Base-by-base conservation (phyloP, 2,797 vertebrate genomes). In the Anguilla obscura region DNA sequence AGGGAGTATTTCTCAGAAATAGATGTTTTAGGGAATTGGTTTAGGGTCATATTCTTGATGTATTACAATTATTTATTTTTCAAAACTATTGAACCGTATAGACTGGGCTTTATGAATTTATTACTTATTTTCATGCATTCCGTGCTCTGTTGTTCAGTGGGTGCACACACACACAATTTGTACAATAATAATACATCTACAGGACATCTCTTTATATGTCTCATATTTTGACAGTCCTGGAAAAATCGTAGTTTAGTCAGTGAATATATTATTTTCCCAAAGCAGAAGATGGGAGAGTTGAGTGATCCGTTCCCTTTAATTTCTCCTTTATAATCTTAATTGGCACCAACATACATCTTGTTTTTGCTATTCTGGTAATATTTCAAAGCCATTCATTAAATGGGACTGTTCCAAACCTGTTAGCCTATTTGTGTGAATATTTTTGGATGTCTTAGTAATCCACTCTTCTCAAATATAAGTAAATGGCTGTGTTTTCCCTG, bases 191-290 rank as follows among this genome's bases (percentile, higher is more conserved):
- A 79, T 45, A 45, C 33, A 79, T 50, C 40, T 10, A n/a, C 18
- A 82, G 79, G 21, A 82, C 50, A 27, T 69, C 63, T 69, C 36
- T 48, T 48, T 50, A 21, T 82, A 50, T 50, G 45, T 27, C 24
- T 12, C 45, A 50, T 2, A 82, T 21, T 33, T 79, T 50, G 45
- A 21, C 45, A 82, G 79, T 48, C 71, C 40, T 90, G 91, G 89
- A 90, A 87, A 89, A 94, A 93, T 94, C 92, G 92, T 92, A 91
- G 93, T 91, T 92, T 92, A 93, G 91, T 93, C 93, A 95, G 92
- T 93, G 92, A 92, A 94, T 94, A 94, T 94, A 92, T 94, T 94
- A 95, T 91, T 94, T 93, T 14, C 74, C 36, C 74, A 50, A 82
- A 82, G 79, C 40, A n/a, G 50, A 33, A 33, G 33, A 85, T 18